Evolutionary conservation across 2,797 vertebrate species (phyloP).

Genomic region (Coluber constrictor): DNA sequence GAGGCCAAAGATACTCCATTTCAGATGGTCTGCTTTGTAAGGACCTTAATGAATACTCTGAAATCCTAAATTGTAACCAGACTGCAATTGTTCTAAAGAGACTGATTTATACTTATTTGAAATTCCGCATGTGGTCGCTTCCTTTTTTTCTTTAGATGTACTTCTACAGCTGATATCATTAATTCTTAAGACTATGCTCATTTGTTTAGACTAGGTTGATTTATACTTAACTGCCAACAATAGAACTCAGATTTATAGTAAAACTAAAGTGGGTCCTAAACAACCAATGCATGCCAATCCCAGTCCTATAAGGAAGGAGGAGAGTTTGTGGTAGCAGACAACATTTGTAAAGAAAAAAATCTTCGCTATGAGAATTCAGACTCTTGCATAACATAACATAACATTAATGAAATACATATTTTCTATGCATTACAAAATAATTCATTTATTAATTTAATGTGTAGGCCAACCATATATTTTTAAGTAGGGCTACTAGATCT

Average conservation of each 20-base stretch:
- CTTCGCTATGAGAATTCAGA: not conserved
- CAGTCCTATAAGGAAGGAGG: not conserved
- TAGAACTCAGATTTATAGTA: not conserved
- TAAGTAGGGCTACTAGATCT: not conserved
- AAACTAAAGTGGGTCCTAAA: not conserved
- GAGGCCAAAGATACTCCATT: not conserved
- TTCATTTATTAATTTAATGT: not conserved
- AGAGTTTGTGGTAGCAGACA: not conserved
- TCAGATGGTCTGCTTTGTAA: not conserved
- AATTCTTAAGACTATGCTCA: not conserved
- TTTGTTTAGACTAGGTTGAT: not conserved
- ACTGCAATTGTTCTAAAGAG: not conserved
- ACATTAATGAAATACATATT: not conserved
- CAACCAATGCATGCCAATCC: not conserved
- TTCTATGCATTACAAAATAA: not conserved
- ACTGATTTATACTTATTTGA: not conserved
- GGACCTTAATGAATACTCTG: not conserved
- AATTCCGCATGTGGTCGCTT: not conserved
- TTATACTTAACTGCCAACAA: not conserved
- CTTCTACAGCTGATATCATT: not conserved
- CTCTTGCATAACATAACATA: not conserved
- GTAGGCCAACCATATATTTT: not conserved
- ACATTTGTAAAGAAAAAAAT: not conserved
- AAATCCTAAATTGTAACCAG: not conserved
- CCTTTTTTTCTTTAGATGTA: not conserved